A percentile compares a stretch with the other conserved stretches of the same genome.
phyloP scores from a whole-genome alignment of 2,888 invertebrate genomes.

The Volucella inflata region DNA sequence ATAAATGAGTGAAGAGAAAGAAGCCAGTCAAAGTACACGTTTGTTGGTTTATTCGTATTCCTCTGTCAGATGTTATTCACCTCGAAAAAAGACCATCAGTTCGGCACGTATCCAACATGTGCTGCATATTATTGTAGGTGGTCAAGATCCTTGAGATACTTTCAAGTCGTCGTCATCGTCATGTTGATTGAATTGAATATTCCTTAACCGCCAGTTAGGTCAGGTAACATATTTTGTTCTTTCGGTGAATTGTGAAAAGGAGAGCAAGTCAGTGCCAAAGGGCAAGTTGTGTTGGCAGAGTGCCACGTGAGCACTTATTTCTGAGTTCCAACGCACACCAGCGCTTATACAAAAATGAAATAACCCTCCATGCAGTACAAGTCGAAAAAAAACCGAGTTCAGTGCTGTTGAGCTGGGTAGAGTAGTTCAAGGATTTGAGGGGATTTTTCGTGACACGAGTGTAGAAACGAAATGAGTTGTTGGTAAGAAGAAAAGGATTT shows the following conservation, averaged over 20 bases:
- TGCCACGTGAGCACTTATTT: conserved; percentile 35
- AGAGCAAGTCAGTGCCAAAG: conserved; percentile 15
- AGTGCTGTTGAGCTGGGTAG: no score
- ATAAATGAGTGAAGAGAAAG: no score
- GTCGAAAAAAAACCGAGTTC: no score
- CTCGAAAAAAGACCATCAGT: neutral
- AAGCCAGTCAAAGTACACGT: neutral
- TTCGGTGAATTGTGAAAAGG: neutral
- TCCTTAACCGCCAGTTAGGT: neutral
- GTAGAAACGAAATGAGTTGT: no score
- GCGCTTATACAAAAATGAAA: no score
- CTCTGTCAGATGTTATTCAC: neutral
- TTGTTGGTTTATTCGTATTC: neutral
- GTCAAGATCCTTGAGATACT: conserved; percentile 46
- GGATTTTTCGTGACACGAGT: no score
- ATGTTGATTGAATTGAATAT: conserved; percentile 13
- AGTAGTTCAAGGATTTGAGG: no score
- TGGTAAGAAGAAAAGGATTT: no score
- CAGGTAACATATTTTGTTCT: conserved; percentile 26
- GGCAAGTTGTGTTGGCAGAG: conserved; percentile 34
- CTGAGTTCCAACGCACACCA: no score
- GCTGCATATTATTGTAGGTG: conserved; percentile 16
- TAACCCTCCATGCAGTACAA: no score
- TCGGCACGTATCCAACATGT: no score
- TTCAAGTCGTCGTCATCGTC: conserved; percentile 8